A percentile compares a stretch with the other conserved stretches of the same genome.
These are phyloP conservation scores for Malurus melanocephalus DNA, from an alignment of 2,113 vertebrate genomes.

Conservation along the genomic window DNA sequence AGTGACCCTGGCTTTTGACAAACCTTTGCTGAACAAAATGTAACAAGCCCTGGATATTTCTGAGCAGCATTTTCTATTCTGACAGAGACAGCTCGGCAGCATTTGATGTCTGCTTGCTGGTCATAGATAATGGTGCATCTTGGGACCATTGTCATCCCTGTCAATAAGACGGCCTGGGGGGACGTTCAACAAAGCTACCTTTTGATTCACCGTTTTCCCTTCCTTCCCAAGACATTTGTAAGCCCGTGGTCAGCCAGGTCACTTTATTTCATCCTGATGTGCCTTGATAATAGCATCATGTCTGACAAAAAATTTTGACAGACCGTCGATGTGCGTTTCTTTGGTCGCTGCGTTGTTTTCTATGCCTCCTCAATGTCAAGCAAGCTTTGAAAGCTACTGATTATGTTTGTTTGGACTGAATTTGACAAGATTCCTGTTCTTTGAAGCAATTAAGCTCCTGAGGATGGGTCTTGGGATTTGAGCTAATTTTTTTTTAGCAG, in stretches of 20 bases:
- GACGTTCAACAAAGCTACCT: conserved; percentile 85
- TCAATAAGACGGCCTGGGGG: conserved; percentile 91
- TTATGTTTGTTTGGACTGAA: conserved; percentile 81
- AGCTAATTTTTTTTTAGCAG: conserved; percentile 75
- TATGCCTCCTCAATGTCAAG: conserved; percentile 83
- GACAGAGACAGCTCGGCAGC: conserved; percentile 87
- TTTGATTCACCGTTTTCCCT: conserved; percentile 80
- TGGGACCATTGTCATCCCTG: conserved; percentile 98
- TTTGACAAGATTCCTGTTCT: conserved; percentile 86
- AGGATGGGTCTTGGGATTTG: conserved; percentile 80
- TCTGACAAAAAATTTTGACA: conserved; percentile 80
- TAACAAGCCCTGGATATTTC: conserved; percentile 84
- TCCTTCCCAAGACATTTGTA: conserved; percentile 81
- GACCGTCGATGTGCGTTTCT: conserved; percentile 71
- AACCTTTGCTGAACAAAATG: conserved; percentile 89
- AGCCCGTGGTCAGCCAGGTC: conserved; percentile 82
- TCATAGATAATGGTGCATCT: conserved; percentile 98
- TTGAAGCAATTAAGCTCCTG: conserved; percentile 91
- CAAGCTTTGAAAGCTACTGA: conserved; percentile 82
- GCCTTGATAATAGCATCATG: conserved; percentile 81
- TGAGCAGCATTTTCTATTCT: conserved; percentile 84
- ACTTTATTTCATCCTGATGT: conserved; percentile 82
- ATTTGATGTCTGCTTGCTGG: conserved; percentile 95
- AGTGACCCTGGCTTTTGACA: conserved; percentile 91
- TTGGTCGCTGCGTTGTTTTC: conserved; percentile 72